Percentiles rank a stretch among this genome's conserved stretches.
Evolutionary conservation across 2,797 vertebrate genomes (phyloP).

Genomic region (Tangara arthus): DNA sequence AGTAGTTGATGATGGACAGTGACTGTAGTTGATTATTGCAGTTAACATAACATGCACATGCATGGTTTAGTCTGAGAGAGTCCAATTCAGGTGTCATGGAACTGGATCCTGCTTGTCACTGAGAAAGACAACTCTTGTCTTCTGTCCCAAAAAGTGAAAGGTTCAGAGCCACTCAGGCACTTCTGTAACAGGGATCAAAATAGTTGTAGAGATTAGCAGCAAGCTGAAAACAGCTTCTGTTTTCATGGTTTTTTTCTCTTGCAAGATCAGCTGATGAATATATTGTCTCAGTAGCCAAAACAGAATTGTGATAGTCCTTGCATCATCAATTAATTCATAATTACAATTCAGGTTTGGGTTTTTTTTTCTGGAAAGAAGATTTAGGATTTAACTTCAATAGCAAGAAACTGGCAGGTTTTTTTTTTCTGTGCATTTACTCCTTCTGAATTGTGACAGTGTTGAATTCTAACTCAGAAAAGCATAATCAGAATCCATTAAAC

Average conservation of each 20-base stretch:
- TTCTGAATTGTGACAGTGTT: not conserved
- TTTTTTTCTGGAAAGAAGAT: not conserved
- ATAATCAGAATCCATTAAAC: not conserved
- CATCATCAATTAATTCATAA: not conserved
- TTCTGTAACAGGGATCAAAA: not conserved
- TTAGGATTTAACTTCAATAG: not conserved
- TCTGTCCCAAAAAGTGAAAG: not conserved
- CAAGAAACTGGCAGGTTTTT: not conserved
- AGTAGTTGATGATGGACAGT: not conserved
- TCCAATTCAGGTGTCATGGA: accelerated
- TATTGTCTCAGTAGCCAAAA: not conserved
- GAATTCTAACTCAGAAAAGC: not conserved
- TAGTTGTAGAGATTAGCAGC: not conserved
- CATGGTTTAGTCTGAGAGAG: not conserved
- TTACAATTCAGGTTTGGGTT: accelerated
- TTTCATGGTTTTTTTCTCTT: not conserved
- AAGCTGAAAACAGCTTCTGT: not conserved
- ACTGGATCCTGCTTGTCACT: not conserved
- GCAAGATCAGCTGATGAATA: not conserved
- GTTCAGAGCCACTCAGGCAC: not conserved
- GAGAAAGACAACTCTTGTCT: not conserved
- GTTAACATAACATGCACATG: accelerated
- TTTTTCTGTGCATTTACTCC: not conserved
- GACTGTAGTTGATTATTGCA: not conserved
- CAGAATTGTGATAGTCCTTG: not conserved